Evolutionary conservation across 2,113 vertebrate species (phyloP), one percentile per base, ranked within the genome.

Genomic region (Rhinoderma darwinii): DNA sequence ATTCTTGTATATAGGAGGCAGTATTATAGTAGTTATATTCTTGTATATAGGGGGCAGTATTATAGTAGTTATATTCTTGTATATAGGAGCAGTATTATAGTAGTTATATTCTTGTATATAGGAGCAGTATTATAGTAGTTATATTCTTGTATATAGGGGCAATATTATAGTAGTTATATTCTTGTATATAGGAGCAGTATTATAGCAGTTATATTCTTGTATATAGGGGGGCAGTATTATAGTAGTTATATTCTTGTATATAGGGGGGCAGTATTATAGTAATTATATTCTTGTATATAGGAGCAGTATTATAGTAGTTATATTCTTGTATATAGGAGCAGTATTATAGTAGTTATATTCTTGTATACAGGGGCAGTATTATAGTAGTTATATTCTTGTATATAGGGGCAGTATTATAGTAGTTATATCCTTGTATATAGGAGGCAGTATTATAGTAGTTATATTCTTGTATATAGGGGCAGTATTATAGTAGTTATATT

Each of bases 171-270:
- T 30, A 66, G 61, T 66, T 66, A 66, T 66, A 66, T 66, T 32
- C 61, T 66, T 66, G 61, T 66, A 66, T 18, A 32, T 66, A 66
- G 61, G 61, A 17, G 27, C 61, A 66, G 61, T 66, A 66, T 66
- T 66, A 66, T 66, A 66, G 61, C 32, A 66, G 61, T 66, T 66
- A 66, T 66, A 66, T 66, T 66, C 61, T 66, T 66, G 61, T 66
- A 66, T 12, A 66, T 66, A 66, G 61, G 61, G 44, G n/a, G n/a
- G 61, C 61, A 27, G 54, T 59, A 59, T 59, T 59, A 59, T 59
- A 59, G 54, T 59, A 59, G 54, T 59, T 59, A n/a, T 59, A 59
- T 59, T 59, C 22, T 59, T 59, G 54, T 59, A 59, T 25, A 59
- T 59, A 59, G 54, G 54, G n/a, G n/a, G 6, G 54, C 54, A 59